Evolutionary conservation across 1,140 invertebrate species (phyloP), one percentile per base, ranked within the genome.

Genomic region (Spodoptera litura): DNA sequence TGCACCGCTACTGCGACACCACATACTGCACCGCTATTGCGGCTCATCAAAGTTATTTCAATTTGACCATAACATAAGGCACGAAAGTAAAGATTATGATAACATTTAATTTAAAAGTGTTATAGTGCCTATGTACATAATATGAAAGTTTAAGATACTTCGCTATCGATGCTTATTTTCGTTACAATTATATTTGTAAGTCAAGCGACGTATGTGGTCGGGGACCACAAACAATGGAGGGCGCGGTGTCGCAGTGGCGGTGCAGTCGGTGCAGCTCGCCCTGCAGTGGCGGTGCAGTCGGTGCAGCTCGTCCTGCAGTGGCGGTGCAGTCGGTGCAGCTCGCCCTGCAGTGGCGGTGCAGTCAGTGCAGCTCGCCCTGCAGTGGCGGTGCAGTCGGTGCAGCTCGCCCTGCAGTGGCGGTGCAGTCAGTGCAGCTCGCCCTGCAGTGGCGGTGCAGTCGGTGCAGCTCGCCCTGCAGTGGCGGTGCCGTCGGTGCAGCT

Each of bases 311-410:
- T 20, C 11, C 68, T 44, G 55, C 10, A 52, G n/a, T n/a, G n/a
- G n/a, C n/a, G n/a, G n/a, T 52, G 61, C 6, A 58, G 59, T 35
- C 77, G 38, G 44, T 20, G 20, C 44, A 0, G 74, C 10, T n/a
- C n/a, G n/a, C n/a, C n/a, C n/a, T n/a, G n/a, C n/a, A n/a, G n/a
- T n/a, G n/a, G n/a, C 13, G 52, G n/a, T 56, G 70, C 20, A 20
- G 72, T 89, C 83, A 95, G 89, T 95, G 94, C 53, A 95, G 80
- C 61, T 93, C 89, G 70, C 78, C 20, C 20, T 20, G 20, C 20
- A 20, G 20, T 20, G 1, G n/a, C n/a, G n/a, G 56, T 56, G 10
- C 49, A 51, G 31, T 3, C 12, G n/a, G 9, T 25, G n/a, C 35
- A 25, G 51, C 35, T 0, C 44, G 59, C 31, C 11, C 68, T 44